A percentile compares a stretch with the other conserved stretches of the same genome.
These are phyloP conservation scores for Acanthopleura granulata DNA, from an alignment of 2,888 invertebrate genomes.

Conservation along the genomic window DNA sequence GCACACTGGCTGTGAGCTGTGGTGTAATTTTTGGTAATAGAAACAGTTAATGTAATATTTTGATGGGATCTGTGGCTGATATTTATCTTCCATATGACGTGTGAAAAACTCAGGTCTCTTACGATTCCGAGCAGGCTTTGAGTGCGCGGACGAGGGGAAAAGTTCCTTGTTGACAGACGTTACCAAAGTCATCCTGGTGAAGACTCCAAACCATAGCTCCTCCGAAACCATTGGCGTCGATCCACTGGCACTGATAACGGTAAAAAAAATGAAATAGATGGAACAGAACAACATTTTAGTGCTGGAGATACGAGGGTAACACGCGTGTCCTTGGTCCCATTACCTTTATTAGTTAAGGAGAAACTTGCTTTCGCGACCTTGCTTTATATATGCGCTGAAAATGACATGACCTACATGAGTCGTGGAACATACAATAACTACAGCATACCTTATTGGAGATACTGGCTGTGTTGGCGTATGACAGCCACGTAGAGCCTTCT, in stretches of 20 bases:
- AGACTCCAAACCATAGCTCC: conserved; percentile 16
- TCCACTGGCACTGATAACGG: conserved; percentile 9
- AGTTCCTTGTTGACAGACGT: neutral
- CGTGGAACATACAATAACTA: neutral
- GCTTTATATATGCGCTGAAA: too few species aligned
- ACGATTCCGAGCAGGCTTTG: neutral
- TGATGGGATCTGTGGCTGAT: too few species aligned
- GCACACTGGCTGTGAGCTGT: too few species aligned
- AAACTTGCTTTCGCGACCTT: too few species aligned
- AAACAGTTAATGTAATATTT: too few species aligned
- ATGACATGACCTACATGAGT: neutral
- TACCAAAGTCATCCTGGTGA: conserved; percentile 4
- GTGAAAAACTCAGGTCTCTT: neutral
- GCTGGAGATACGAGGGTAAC: too few species aligned
- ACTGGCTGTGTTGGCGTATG: conserved; percentile 1
- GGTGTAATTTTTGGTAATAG: too few species aligned
- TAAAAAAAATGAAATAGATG: neutral
- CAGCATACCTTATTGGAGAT: neutral
- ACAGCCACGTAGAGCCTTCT: neutral
- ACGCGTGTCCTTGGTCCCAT: too few species aligned
- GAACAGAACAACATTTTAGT: too few species aligned
- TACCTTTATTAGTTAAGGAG: too few species aligned
- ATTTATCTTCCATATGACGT: too few species aligned
- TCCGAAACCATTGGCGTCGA: neutral
- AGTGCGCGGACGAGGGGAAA: neutral